These are phyloP conservation scores for Ceratina calcarata DNA, from an alignment of 1,140 invertebrate species.

Conservation along the genomic window DNA sequence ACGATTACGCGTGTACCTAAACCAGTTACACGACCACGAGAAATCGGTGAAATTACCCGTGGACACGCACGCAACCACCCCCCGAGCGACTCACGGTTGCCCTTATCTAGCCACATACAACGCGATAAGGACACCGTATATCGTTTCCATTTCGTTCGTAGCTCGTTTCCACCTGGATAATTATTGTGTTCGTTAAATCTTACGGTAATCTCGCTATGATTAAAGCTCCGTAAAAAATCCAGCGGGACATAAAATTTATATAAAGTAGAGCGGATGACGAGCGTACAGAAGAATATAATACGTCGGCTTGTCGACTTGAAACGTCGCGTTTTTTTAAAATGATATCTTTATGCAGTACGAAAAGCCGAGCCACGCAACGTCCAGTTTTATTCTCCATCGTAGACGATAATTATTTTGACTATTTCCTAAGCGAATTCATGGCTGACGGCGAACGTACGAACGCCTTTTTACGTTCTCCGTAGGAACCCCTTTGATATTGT, in stretches of 20 bases:
- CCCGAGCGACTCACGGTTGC: not conserved
- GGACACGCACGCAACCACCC: slow-evolving; percentile 33
- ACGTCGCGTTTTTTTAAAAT: no score
- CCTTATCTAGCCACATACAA: slow-evolving; percentile 35
- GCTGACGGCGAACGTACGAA: not conserved
- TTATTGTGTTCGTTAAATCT: no score
- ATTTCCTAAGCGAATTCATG: no score
- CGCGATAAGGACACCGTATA: slow-evolving; percentile 43
- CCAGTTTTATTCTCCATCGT: no score
- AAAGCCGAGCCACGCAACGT: no score
- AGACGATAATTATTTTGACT: not conserved
- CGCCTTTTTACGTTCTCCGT: not conserved
- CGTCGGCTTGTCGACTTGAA: no score
- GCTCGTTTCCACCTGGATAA: slow-evolving; percentile 34
- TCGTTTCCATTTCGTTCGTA: slow-evolving; percentile 36
- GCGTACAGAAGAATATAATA: no score
- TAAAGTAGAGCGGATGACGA: no score
- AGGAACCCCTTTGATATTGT: not conserved
- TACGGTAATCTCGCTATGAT: no score
- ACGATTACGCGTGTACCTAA: not conserved
- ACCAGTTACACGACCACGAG: slow-evolving; percentile 26
- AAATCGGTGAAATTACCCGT: slow-evolving; percentile 9
- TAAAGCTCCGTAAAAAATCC: no score
- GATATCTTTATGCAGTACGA: no score
- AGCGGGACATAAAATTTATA: no score